These are phyloP conservation scores for Felis chaus DNA, from an alignment of 2,113 vertebrate species.

Conservation along the genomic window DNA sequence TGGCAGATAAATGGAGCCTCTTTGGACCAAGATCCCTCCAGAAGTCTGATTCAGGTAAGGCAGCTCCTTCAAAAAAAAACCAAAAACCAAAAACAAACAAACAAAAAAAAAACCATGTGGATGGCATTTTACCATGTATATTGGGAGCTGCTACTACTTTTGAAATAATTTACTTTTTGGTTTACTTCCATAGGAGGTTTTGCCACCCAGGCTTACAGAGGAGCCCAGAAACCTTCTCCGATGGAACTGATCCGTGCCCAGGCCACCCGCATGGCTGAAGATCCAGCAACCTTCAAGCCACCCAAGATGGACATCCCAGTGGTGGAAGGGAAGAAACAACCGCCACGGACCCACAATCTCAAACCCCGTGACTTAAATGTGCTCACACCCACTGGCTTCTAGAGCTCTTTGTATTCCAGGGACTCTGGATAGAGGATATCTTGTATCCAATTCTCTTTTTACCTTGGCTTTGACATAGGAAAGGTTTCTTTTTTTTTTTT, in stretches of 20 bases:
- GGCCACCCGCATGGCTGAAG: conserved; percentile 87
- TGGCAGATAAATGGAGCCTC: conserved; percentile 91
- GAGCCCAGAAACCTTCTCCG: conserved; percentile 92
- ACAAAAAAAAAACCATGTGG: accelerated
- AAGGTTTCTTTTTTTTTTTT: not conserved
- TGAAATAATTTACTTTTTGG: not conserved
- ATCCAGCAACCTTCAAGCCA: conserved; percentile 87
- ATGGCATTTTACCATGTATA: accelerated
- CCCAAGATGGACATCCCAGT: conserved; percentile 90
- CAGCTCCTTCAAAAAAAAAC: not conserved
- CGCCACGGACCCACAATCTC: conserved; percentile 89
- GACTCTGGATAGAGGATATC: not conserved
- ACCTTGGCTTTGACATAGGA: conserved; percentile 72
- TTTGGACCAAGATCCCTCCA: conserved; percentile 92
- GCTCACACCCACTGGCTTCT: conserved; percentile 95
- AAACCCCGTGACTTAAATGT: conserved; percentile 93
- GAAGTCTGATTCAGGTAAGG: conserved; percentile 91
- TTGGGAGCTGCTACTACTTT: not conserved
- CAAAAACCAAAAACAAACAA: no score
- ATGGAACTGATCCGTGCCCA: conserved; percentile 93
- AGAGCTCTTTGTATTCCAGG: conserved; percentile 28
- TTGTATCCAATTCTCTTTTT: not conserved
- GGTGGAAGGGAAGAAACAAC: conserved; percentile 85
- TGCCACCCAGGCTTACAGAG: conserved; percentile 92
- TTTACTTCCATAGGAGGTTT: conserved; percentile 85